Conservation (phyloP, 1,140 invertebrate species). For the Lucilia cuprina region DNA sequence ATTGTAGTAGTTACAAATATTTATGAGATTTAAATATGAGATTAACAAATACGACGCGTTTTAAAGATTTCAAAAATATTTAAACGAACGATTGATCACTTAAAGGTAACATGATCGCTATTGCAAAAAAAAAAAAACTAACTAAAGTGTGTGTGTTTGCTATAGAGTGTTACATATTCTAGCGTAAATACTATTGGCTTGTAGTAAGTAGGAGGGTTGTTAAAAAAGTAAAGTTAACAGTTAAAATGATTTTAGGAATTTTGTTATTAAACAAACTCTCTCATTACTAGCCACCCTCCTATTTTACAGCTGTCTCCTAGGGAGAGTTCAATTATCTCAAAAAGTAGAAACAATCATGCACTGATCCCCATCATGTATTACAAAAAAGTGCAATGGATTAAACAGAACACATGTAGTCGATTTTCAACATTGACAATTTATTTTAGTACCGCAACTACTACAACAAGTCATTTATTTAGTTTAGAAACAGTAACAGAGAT, state of each 20-base stretch:
- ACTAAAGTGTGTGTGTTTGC: too few species aligned
- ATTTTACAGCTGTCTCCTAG: neutral
- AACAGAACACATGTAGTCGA: neutral
- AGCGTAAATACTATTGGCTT: too few species aligned
- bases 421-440: neutral
- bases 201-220: neutral
- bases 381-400: neutral
- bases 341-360: neutral
- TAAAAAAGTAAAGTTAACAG: neutral
- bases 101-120: constrained; percentile 8
- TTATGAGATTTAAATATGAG: constrained; percentile 10
- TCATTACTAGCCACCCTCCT: neutral
- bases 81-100: constrained; percentile 24
- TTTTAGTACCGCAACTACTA: neutral
- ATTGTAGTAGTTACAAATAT: constrained; percentile 4
- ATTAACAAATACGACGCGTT: constrained; percentile 19
- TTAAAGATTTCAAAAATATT: constrained; percentile 27
- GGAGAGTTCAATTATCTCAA: neutral
- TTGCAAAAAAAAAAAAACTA: neutral
- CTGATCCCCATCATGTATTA: neutral
- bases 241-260: too few species aligned
- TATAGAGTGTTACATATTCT: too few species aligned
- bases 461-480: neutral
- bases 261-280: too few species aligned
- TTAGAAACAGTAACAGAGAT: neutral